Base-by-base conservation (phyloP, 2,888 invertebrate genomes). In the Cordilura impudica region DNA sequence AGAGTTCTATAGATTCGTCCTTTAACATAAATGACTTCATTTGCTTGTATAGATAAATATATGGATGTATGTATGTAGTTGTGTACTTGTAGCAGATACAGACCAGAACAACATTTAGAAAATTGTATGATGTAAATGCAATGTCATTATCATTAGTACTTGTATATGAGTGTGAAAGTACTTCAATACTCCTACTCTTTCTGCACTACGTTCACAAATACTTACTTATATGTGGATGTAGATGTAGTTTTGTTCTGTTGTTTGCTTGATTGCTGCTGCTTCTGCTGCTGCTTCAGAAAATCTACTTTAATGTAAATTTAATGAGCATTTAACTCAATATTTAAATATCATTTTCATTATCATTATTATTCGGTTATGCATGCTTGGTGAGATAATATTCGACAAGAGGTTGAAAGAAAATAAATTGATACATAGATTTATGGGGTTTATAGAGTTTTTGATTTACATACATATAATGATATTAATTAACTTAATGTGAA, bases 231-330 rank as follows among this genome's bases (percentile, higher is more conserved):
- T 10, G 16, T 58, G 29, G 18, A 26, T 16, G 21, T 2, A 16
- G 6, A 7, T 54, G 39, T 39, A 12, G 23, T 56, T 61, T 54
- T 67, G 26, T 31, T 43, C 21, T 65, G 39, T 14, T 39, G 14
- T 12, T 66, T 47, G 26, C 19, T 19, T n/a, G 14, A 35, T 29
- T 21, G 39, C 53, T 54, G 39, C 61, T 43, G 51, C 26, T 56
- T 8, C 45, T 69, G 16, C 16, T 47, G 39, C 29, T 49, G 18
- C 21, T 56, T 8, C 18, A 53, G 61, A 31, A 56, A 54, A 71
- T 66, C 45, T 39, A 56, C 71, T 79, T 65, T 79, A 79, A 79
- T 79, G 79, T 79, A 79, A 79, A 75, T 79, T 79, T 75, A 75
- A 79, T 79, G 75, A 79, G 66, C 65, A 61, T 70, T 71, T 74